A percentile compares a stretch with the other conserved stretches of the same genome.
These are phyloP conservation scores for Acanthopagrus latus DNA, from an alignment of 2,797 vertebrate species.

Conservation along the genomic window DNA sequence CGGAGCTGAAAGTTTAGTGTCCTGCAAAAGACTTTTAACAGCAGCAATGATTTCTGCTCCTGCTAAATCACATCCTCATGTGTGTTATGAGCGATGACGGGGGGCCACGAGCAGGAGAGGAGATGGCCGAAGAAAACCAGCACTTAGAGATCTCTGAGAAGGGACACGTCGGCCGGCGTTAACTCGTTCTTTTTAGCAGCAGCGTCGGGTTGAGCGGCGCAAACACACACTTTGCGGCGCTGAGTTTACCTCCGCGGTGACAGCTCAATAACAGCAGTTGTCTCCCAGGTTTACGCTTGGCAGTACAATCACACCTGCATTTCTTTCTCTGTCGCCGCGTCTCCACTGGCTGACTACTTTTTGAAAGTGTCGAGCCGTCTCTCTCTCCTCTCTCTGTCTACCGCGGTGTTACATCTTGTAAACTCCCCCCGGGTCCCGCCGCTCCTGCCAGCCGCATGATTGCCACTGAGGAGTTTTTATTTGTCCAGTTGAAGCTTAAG, in stretches of 20 bases:
- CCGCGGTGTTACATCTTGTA: conserved; percentile 52
- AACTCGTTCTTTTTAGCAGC: conserved; percentile 40
- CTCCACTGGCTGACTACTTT: conserved; percentile 23
- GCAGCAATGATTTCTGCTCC: conserved; percentile 46
- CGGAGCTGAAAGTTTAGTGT: conserved; percentile 45
- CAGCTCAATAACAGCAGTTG: conserved; percentile 67
- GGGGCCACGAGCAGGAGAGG: not conserved
- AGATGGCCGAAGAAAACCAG: conserved; percentile 13
- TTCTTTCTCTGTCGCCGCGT: conserved; percentile 31
- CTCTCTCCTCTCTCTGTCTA: conserved; percentile 15
- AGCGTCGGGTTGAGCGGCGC: conserved; percentile 27
- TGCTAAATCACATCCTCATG: conserved; percentile 41
- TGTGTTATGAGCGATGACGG: conserved; percentile 30
- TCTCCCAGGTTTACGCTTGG: conserved; percentile 59
- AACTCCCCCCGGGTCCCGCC: conserved; percentile 37
- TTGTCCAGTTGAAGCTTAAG: conserved; percentile 59
- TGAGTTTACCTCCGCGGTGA: conserved; percentile 56
- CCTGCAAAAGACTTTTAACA: conserved; percentile 52
- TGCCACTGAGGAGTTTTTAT: conserved; percentile 60
- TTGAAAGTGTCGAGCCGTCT: conserved; percentile 34
- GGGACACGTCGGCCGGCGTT: conserved; percentile 45
- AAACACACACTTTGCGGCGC: conserved; percentile 31
- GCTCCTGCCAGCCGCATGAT: conserved; percentile 34
- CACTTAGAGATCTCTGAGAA: not conserved
- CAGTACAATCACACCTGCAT: conserved; percentile 54